Conservation (phyloP, 2,888 invertebrate species). For the Metellina segmentata region DNA sequence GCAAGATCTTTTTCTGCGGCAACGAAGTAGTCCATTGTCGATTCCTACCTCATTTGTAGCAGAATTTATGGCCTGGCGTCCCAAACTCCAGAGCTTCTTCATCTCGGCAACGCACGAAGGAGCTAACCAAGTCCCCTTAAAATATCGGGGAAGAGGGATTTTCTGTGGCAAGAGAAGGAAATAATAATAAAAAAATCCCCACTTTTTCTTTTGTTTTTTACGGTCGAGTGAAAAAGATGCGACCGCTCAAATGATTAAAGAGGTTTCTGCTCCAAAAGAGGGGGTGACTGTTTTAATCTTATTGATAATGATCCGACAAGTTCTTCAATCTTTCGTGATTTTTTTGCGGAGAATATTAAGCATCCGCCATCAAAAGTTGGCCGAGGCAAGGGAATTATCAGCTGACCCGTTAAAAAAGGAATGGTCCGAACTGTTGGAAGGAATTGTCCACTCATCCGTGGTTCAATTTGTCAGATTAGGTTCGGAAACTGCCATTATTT, state of each 20-base stretch:
- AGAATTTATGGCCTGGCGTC: constrained; percentile 69
- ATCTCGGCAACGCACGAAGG: constrained; percentile 63
- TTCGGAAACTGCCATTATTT: neutral
- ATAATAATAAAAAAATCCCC: neutral
- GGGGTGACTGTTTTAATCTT: constrained; percentile 60
- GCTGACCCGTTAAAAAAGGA: constrained; percentile 50
- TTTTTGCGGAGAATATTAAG: constrained; percentile 50
- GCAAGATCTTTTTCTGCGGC: constrained; percentile 36
- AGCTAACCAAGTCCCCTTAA: constrained; percentile 72
- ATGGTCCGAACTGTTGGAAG: constrained; percentile 26
- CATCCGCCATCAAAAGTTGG: constrained; percentile 19
- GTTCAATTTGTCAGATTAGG: constrained; percentile 37
- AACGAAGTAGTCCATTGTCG: constrained; percentile 41
- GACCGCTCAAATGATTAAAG: constrained; percentile 70
- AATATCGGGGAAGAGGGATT: constrained; percentile 65
- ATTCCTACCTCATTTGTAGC: constrained; percentile 73
- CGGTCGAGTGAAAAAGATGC: constrained; percentile 53
- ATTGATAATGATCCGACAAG: constrained; percentile 70
- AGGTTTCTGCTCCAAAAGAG: neutral
- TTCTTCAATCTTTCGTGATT: constrained; percentile 28
- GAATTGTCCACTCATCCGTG: constrained; percentile 22
- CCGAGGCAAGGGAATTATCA: constrained; percentile 35
- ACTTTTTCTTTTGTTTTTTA: constrained; percentile 62
- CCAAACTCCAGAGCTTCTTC: constrained; percentile 40
- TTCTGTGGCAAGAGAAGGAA: constrained; percentile 21